Base-by-base conservation (phyloP, 2,797 vertebrate genomes). In the Danio aesculapii region DNA sequence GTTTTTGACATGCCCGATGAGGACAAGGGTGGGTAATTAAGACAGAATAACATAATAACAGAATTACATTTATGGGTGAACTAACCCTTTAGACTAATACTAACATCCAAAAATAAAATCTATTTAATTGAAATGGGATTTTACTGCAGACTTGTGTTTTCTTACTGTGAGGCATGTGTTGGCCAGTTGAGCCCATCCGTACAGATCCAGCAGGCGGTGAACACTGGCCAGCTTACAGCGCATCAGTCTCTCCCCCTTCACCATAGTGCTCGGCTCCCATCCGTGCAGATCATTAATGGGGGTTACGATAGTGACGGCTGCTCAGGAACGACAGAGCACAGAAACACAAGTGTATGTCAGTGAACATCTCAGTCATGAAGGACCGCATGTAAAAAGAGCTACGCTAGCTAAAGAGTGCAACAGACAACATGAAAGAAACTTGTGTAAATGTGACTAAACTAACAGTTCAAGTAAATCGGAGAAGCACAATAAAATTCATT, bases 221-320 rank as follows among this genome's bases (percentile, higher is more conserved):
- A 97, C 92, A 1, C 97, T 96, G 87, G 96, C 94, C 76, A 98
- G 92, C 87, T 99, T 99, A 88, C 97, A 99, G 79, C 98, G 93
- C 97, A 99, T 97, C 88, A 98, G 73, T 81, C 96, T 88, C 88
- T 99, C 98, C 0, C 98, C 97, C 87, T 98, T 98, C 89, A 95
- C 97, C 92, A 99, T 88, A 16, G 92, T 92, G 41, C 93, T 87
- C 0, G 92, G 90, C 86, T 98, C 97, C 5, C 93, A 90, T n/a
- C 94, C 91, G 0, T 97, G 95, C 79, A 99, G 93, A 90, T 98
- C 97, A 0, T 98, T 98, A 89, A 99, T 97, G 86, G 98, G 96
- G 0, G 94, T 96, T 89, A 98, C 96, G 49, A 95, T 94, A 1
- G 93, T 95, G 88, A 97, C 93, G 76, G 94, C 98, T 98, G 88